phyloP scores from a whole-genome alignment of 1,140 invertebrate species.

The Triops cancriformis region DNA sequence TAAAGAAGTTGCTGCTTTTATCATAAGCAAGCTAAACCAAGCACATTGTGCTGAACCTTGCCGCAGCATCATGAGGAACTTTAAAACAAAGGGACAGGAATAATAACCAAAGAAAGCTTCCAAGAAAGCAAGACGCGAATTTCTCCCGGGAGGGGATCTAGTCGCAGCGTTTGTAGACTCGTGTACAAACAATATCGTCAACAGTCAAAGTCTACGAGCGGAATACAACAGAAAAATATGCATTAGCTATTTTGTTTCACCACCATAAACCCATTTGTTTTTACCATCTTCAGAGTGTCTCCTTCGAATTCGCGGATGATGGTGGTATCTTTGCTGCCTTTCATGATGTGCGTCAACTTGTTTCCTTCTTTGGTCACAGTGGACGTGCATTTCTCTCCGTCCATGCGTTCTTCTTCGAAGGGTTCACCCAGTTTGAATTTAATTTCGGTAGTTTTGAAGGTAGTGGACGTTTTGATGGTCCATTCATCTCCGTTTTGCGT shows the following conservation, averaged over 20 bases:
- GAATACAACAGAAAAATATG: not conserved
- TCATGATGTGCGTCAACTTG: conserved; percentile 60
- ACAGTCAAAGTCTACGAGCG: conserved; percentile 23
- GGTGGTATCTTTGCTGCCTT: conserved; percentile 51
- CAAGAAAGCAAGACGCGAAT: no score
- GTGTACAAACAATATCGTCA: conserved; percentile 26
- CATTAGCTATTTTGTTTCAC: not conserved
- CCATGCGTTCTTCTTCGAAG: conserved; percentile 45
- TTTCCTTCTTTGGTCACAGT: conserved; percentile 41
- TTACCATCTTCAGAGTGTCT: conserved; percentile 58
- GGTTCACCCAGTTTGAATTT: conserved; percentile 44
- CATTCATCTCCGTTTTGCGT: conserved; percentile 39
- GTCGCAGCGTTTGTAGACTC: conserved; percentile 24
- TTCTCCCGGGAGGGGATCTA: not conserved
- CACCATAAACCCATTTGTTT: not conserved
- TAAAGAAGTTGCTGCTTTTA: not conserved
- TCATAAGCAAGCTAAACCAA: not conserved
- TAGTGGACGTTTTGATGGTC: conserved; percentile 43
- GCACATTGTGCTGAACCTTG: not conserved
- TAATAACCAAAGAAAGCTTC: not conserved
- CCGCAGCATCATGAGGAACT: not conserved
- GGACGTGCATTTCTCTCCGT: conserved; percentile 42
- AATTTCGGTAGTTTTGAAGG: conserved; percentile 46
- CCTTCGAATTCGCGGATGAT: conserved; percentile 57
- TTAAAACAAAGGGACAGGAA: not conserved